Evolutionary conservation across 2,888 invertebrate genomes (phyloP).

Genomic region (Pegoplata infirma): DNA sequence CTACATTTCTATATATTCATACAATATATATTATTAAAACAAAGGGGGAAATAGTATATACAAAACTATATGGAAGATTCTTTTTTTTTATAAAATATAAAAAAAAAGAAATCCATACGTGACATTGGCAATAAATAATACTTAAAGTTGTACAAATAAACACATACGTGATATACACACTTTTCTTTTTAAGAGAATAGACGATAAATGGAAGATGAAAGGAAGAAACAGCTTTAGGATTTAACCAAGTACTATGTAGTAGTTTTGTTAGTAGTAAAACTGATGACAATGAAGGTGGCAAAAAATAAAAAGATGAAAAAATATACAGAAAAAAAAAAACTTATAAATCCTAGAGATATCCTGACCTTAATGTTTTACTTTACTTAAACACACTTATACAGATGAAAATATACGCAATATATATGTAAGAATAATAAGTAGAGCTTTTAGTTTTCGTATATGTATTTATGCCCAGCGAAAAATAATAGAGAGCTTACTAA

Average conservation of each 20-base stretch:
- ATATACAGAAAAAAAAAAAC: constrained; percentile 35
- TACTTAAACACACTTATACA: background rate
- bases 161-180: constrained; percentile 54
- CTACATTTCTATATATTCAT: no score
- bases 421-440: background rate
- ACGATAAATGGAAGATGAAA: no score
- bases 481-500: no score
- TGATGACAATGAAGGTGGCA: constrained; percentile 68
- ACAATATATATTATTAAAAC: constrained; percentile 31
- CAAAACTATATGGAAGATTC: constrained; percentile 24
- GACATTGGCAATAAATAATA: constrained; percentile 62
- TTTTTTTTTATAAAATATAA: constrained; percentile 3
- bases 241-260: constrained; percentile 24
- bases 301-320: no score
- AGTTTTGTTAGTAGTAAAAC: constrained; percentile 35
- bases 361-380: constrained; percentile 73
- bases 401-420: background rate
- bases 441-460: background rate
- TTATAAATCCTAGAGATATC: constrained; percentile 72
- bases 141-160: constrained; percentile 59
- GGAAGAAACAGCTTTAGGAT: constrained; percentile 32
- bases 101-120: constrained; percentile 55
- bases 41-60: constrained; percentile 12
- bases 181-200: no score
- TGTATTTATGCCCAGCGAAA: background rate